Evolutionary conservation across 2,113 vertebrate species (phyloP).

Genomic region (Aegithalos caudatus): DNA sequence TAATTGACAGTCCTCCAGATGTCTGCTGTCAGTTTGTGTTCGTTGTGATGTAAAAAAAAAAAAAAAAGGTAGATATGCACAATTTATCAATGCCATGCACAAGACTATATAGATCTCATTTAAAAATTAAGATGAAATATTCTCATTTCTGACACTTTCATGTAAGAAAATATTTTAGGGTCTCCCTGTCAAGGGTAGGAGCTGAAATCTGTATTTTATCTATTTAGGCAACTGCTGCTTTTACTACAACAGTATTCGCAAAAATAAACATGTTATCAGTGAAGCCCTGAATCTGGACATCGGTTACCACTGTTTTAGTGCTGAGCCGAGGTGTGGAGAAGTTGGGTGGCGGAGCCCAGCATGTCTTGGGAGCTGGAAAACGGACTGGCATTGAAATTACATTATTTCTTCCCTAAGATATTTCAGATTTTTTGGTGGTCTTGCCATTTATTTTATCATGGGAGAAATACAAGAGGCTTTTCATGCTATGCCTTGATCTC

Average conservation of each 20-base stretch:
- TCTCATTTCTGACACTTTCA: neutral
- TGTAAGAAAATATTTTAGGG: neutral
- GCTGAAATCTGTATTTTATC: neutral
- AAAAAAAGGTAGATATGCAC: neutral
- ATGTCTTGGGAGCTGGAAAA: neutral
- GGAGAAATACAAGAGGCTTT: neutral
- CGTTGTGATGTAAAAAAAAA: neutral
- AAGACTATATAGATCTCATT: neutral
- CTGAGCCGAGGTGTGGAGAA: neutral
- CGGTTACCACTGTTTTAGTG: accelerated
- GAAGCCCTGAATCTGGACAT: neutral
- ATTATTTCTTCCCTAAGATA: neutral
- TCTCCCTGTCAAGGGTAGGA: neutral
- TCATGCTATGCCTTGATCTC: conserved; percentile 1
- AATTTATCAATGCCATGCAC: conserved; percentile 4
- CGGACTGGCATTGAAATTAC: no score
- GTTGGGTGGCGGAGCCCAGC: neutral
- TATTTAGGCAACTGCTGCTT: neutral
- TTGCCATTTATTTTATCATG: neutral
- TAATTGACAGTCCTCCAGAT: conserved; percentile 24
- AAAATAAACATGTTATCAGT: neutral
- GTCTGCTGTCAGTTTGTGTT: conserved; percentile 5
- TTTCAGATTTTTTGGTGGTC: neutral
- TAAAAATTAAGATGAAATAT: neutral
- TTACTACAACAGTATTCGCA: neutral